These are phyloP conservation scores for Synchiropus splendidus DNA, from an alignment of 2,113 vertebrate genomes.

Conservation along the genomic window DNA sequence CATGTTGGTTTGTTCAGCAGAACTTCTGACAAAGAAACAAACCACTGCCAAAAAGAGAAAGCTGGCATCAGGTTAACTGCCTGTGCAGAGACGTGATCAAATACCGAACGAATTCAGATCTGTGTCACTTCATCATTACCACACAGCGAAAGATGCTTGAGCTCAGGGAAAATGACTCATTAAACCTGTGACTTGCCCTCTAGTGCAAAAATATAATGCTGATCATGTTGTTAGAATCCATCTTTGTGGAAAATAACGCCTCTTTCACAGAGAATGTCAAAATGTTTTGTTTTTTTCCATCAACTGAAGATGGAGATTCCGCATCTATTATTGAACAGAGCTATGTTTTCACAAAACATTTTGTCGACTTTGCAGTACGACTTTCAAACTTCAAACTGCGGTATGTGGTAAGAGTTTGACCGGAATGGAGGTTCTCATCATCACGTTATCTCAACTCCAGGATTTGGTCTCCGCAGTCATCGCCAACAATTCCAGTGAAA, in stretches of 20 bases:
- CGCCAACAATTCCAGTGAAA: too few relatives aligned
- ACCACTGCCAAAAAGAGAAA: background rate
- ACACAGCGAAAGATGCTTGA: constrained; percentile 1
- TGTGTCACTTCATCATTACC: constrained; percentile 10
- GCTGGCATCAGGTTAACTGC: constrained; percentile 9
- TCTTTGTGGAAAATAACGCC: constrained; percentile 21
- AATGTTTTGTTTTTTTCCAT: constrained; percentile 1
- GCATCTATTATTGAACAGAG: constrained; percentile 46
- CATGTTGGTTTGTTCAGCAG: constrained; percentile 5
- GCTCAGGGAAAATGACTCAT: constrained; percentile 19
- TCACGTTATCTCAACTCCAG: too few relatives aligned
- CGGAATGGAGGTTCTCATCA: too few relatives aligned
- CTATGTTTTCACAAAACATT: constrained; percentile 16
- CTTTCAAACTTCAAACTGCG: background rate
- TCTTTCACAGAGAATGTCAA: constrained; percentile 21
- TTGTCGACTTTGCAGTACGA: constrained; percentile 12
- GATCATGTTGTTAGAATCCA: constrained; percentile 30
- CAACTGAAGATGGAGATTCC: constrained; percentile 14
- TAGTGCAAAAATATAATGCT: constrained; percentile 14
- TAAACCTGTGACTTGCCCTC: constrained; percentile 13
- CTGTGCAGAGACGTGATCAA: constrained; percentile 10
- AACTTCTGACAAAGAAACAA: background rate
- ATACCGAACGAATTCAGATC: constrained; percentile 15
- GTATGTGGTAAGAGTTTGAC: too few relatives aligned
- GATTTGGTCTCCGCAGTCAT: too few relatives aligned